Evolutionary conservation across 2,888 invertebrate genomes (phyloP).

Genomic region (Caenorhabditis angaria): DNA sequence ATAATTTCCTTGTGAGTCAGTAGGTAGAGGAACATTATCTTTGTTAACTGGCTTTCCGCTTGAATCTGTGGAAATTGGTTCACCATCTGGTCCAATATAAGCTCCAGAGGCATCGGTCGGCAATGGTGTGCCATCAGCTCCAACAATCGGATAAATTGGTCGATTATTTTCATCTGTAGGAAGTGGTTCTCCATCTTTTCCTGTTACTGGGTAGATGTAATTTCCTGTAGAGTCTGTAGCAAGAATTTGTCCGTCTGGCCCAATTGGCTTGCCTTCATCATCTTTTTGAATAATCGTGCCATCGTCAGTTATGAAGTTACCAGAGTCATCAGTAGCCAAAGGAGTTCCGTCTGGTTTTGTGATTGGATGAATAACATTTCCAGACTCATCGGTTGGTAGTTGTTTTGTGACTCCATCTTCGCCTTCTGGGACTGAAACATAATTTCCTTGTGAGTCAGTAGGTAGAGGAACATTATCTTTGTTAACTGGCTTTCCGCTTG

Average conservation of each 20-base stretch:
- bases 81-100: no score
- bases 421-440: conserved; percentile 3
- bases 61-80: conserved; percentile 32
- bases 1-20: conserved; percentile 14
- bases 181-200: conserved; percentile 45
- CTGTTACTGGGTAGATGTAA: conserved; percentile 32
- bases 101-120: conserved; percentile 33
- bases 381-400: conserved; percentile 25
- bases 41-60: no score
- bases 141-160: conserved; percentile 21
- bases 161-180: conserved; percentile 39
- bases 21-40: conserved; percentile 34
- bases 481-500: conserved; percentile 9
- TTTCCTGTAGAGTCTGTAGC: conserved; percentile 28
- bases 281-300: conserved; percentile 10
- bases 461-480: conserved; percentile 8
- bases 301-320: conserved; percentile 7
- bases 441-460: conserved; percentile 12
- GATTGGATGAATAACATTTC: conserved; percentile 33
- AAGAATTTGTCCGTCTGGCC: conserved; percentile 34
- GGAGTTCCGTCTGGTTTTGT: conserved; percentile 18
- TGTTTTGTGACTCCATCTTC: not conserved
- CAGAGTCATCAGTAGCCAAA: conserved; percentile 20
- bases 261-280: conserved; percentile 12
- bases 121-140: conserved; percentile 24